Evolutionary conservation across 2,888 invertebrate species (phyloP).

Genomic region (Apodemia duryi): DNA sequence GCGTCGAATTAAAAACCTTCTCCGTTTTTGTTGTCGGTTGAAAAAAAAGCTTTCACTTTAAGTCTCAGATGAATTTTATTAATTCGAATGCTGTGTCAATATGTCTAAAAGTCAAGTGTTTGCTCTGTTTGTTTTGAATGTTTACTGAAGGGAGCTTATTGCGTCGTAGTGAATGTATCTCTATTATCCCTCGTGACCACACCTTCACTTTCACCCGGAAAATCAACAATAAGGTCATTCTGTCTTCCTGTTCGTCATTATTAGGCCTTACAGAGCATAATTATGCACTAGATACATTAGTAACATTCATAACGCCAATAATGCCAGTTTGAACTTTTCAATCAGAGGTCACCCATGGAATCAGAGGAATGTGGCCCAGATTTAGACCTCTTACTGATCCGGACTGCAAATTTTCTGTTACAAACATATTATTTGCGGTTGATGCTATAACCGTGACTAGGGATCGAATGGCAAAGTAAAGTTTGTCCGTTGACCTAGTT

Average conservation of each 20-base stretch:
- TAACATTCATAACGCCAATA: neutral
- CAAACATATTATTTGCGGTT: too few species aligned
- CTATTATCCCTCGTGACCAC: constrained; percentile 25
- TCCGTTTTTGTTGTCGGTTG: too few species aligned
- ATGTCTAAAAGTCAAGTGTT: neutral
- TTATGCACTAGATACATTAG: neutral
- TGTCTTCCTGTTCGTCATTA: constrained; percentile 3
- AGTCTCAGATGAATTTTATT: too few species aligned
- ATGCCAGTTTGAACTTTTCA: neutral
- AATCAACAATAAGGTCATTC: constrained; percentile 24
- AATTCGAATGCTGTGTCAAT: neutral
- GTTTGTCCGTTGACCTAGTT: too few species aligned
- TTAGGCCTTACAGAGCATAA: neutral
- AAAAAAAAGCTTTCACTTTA: too few species aligned
- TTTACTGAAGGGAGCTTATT: constrained; percentile 2
- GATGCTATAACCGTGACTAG: too few species aligned
- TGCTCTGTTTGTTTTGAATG: constrained; percentile 18
- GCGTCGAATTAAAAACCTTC: too few species aligned
- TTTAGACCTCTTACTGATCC: too few species aligned
- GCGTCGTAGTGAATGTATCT: constrained; percentile 14
- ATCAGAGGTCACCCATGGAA: too few species aligned
- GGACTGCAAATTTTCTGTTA: too few species aligned
- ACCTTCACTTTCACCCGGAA: constrained; percentile 37
- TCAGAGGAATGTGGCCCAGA: too few species aligned
- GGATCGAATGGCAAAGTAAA: too few species aligned